Percentiles rank a stretch among this genome's conserved stretches.
These are phyloP conservation scores for Phoebastria nigripes DNA, from an alignment of 2,797 vertebrate species.

Conservation along the genomic window DNA sequence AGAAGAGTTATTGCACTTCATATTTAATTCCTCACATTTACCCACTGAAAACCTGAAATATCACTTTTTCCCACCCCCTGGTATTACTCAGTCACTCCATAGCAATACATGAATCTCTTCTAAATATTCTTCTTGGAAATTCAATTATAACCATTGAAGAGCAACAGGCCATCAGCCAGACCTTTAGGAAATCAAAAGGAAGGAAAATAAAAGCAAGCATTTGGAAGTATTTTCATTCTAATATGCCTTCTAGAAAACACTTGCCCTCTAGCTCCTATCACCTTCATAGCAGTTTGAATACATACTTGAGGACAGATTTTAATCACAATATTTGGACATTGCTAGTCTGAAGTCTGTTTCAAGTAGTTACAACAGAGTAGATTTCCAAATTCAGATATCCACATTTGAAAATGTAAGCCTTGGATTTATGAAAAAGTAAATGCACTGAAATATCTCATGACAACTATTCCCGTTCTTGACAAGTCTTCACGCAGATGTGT, in stretches of 20 bases:
- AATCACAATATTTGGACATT: background rate
- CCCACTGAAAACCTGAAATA: background rate
- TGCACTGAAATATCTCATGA: background rate
- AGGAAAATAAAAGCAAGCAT: background rate
- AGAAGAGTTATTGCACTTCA: background rate
- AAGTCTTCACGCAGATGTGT: background rate
- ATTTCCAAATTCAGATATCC: background rate
- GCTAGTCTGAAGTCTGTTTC: background rate
- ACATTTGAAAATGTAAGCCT: background rate
- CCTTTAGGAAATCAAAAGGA: background rate
- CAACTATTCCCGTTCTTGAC: background rate
- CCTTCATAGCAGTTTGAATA: background rate
- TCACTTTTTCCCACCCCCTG: background rate
- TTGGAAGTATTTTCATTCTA: background rate
- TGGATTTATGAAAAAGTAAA: background rate
- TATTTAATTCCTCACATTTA: background rate
- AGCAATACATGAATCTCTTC: background rate
- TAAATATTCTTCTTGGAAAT: background rate
- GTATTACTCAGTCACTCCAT: background rate
- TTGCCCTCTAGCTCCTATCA: background rate
- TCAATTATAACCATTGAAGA: background rate
- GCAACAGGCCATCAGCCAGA: background rate
- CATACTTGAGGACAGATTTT: background rate
- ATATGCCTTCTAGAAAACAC: background rate
- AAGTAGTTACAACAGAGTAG: background rate